Evolutionary conservation across 2,113 vertebrate species (phyloP), one percentile per base, ranked within the genome.

Genomic region (Syngnathoides biaculeatus): DNA sequence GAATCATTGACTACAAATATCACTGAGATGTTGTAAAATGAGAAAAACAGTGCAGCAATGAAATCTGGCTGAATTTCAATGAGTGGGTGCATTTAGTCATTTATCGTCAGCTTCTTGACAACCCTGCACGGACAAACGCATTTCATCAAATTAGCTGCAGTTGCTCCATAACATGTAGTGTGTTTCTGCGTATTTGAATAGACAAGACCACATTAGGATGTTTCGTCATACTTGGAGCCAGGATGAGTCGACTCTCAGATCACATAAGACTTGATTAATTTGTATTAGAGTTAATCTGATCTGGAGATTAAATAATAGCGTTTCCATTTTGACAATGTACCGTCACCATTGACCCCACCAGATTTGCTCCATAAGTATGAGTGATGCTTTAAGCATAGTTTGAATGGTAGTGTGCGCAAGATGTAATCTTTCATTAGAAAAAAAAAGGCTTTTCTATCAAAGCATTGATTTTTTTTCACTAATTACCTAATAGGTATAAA

Each of bases 71-170:
- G 72, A 83, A 75, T 83, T 83, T 70, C 5, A 80, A 78, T 72
- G 48, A 85, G 75, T 38, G 53, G 71, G 79, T 74, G 67, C 60
- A 69, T 35, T 72, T 67, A 7, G 74, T 79, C 61, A 81, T 83
- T 86, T 84, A 76, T 47, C 71, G 76, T 82, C 77, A 48, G 68
- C 53, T 68, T 72, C 69, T 42, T 35, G 26, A 69, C 68, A 52
- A 67, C 58, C 65, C 68, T 72, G 35, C 71, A 72, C 71, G 47
- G 66, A 83, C 73, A 85, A 80, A 76, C 74, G 64, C 68, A 74
- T 79, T 80, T 75, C 67, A 76, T 71, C 66, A 79, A 73, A 86
- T 86, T 87, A 86, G 77, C 65, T 26, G 72, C 45, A 72, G 64
- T 66, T 67, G 55, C 73, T 48, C 7, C 40, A 38, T 27, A 77